A percentile compares a stretch with the other conserved stretches of the same genome.
These are phyloP conservation scores for Apodemia mormo DNA, from an alignment of 2,888 invertebrate species.

Conservation along the genomic window DNA sequence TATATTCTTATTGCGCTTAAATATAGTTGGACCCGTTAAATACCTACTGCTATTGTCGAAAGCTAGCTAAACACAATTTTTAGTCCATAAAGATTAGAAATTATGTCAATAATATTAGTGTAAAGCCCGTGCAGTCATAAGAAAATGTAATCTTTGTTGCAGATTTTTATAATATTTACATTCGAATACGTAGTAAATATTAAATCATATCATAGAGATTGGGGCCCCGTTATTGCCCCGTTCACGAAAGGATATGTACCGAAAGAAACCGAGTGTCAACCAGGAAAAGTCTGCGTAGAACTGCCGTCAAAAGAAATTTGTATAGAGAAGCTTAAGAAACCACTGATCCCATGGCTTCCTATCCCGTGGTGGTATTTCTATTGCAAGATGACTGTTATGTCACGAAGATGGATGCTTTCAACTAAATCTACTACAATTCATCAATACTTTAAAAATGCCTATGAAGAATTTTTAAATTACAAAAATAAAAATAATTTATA, in stretches of 20 bases:
- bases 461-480: conserved; percentile 36
- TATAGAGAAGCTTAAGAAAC: conserved; percentile 37
- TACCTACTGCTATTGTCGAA: too few relatives aligned
- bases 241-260: conserved; percentile 40
- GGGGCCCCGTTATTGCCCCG: conserved; percentile 42
- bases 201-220: conserved; percentile 33
- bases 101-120: too few relatives aligned
- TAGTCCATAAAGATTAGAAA: too few relatives aligned
- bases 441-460: conserved; percentile 41
- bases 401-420: conserved; percentile 31
- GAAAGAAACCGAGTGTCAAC: conserved; percentile 39
- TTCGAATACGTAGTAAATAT: neutral
- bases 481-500: conserved; percentile 31
- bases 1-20: too few relatives aligned
- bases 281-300: conserved; percentile 41
- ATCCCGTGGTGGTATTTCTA: conserved; percentile 54
- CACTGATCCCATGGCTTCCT: conserved; percentile 40
- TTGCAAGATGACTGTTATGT: conserved; percentile 44
- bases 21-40: too few relatives aligned
- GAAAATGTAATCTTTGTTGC: neutral
- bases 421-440: conserved; percentile 42
- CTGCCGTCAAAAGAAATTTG: conserved; percentile 47
- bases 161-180: conserved; percentile 3
- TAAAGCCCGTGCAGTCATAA: too few relatives aligned
- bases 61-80: too few relatives aligned